Base-by-base conservation (phyloP, 2,888 invertebrate species). In the Eristalinus aeneus region DNA sequence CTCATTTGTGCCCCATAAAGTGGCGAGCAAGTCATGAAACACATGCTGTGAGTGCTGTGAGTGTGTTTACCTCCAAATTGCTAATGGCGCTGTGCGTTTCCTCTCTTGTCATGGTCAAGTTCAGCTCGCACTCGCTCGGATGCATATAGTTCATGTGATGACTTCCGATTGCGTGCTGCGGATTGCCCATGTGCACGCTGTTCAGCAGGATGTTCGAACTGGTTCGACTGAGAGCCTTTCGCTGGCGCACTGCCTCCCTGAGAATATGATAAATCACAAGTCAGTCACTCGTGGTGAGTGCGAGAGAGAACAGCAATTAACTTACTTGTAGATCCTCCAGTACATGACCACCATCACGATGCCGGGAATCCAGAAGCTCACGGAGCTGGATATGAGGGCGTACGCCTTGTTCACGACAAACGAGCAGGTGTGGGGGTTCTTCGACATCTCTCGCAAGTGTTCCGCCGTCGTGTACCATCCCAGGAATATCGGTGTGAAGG, bases 291-390 rank as follows among this genome's bases (percentile, higher is more conserved):
- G 23, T 36, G 56, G 46, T 56, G 58, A 72, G 64, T 8, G 61
- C 27, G 5, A 16, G 27, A 22, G 53, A 63, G 32, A 64, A 16
- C 60, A 79, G 23, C 46, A 74, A 85, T 78, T 34, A 64, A 91
- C 90, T 90, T 89, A 93, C 93, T 92, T 94, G 91, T 95, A 96
- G 91, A 97, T 97, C 90, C 96, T 94, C 93, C 95, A 97, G 93
- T 98, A 98, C 96, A 97, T 98, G 61, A 96, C 96, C 89, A 98
- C 95, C 98, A 98, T 98, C 34, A 98, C 97, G 74, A 97, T 92
- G 89, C 97, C 97, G 5, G 98, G 98, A 92, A 98, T 97, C 97
- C 98, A 98, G 92, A 98, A 98, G 36, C 97, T 97, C 53, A 98
- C 96, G 88, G 97, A 96, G 79, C 97, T 97, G 65, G 97, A 97